Evolutionary conservation across 2,888 invertebrate species (phyloP).

Genomic region (Mimumesa dahlbomi): DNA sequence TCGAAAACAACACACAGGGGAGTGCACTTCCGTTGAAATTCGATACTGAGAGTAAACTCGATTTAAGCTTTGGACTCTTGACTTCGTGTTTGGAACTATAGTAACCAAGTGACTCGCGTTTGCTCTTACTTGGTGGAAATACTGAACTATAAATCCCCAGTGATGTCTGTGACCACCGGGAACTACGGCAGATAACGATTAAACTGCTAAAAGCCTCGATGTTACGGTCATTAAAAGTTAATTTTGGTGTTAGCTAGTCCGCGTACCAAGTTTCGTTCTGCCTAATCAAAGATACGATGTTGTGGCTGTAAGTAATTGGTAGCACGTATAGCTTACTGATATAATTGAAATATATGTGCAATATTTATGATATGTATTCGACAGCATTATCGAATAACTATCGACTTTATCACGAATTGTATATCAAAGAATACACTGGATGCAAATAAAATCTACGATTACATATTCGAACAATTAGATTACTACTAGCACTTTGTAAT

Average conservation of each 20-base stretch:
- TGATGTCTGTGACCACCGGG: constrained; percentile 24
- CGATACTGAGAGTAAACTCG: constrained; percentile 62
- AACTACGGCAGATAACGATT: constrained; percentile 32
- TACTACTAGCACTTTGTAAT: neutral
- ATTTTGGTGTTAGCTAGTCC: neutral
- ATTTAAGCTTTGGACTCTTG: constrained; percentile 59
- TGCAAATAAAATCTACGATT: too few relatives aligned
- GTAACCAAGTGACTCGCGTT: constrained; percentile 41
- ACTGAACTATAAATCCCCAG: constrained; percentile 28
- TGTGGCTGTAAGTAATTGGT: too few relatives aligned
- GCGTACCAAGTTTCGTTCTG: too few relatives aligned
- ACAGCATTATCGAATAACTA: too few relatives aligned
- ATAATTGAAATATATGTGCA: too few relatives aligned
- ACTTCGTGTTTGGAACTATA: constrained; percentile 45
- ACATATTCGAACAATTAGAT: neutral
- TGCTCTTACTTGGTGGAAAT: constrained; percentile 35
- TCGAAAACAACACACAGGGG: constrained; percentile 52
- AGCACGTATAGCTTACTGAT: too few relatives aligned
- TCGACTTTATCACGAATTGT: too few relatives aligned
- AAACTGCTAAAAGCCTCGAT: constrained; percentile 9
- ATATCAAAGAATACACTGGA: too few relatives aligned
- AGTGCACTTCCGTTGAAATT: constrained; percentile 54
- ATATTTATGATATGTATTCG: too few relatives aligned
- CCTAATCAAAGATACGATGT: too few relatives aligned
- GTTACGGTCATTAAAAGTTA: neutral